Percentiles rank a stretch among this genome's conserved stretches.
Evolutionary conservation across 2,113 vertebrate genomes (phyloP).

Genomic region (Fukomys damarensis): DNA sequence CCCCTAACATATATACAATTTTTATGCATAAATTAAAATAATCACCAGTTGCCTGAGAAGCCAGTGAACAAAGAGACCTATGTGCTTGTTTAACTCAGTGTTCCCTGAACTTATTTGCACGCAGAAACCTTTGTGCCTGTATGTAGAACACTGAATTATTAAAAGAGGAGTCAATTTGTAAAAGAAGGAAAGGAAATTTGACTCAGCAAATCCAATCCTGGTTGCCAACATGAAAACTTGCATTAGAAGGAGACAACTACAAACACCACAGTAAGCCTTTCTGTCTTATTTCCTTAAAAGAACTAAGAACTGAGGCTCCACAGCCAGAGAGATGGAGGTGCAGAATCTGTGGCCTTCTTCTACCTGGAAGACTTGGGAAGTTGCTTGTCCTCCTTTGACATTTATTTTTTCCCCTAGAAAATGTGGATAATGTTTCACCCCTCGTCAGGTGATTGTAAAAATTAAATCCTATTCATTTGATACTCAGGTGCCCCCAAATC

Average conservation of each 20-base stretch:
- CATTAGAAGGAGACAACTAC: fast-evolving
- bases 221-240: neutral
- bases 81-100: neutral
- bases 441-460: fast-evolving
- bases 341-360: no score
- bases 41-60: neutral
- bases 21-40: neutral
- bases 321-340: fast-evolving
- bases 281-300: neutral
- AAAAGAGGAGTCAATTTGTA: neutral
- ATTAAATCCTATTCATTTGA: neutral
- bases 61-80: neutral
- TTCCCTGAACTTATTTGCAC: neutral
- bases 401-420: neutral
- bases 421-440: no score
- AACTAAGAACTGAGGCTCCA: neutral
- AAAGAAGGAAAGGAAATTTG: neutral
- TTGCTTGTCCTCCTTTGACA: no score
- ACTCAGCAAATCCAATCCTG: no score
- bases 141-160: neutral
- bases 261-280: fast-evolving
- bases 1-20: neutral
- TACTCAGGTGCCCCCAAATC: fast-evolving
- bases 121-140: neutral
- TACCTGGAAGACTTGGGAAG: neutral